phyloP scores from a whole-genome alignment of 2,888 invertebrate species.

The Nysson spinosus region DNA sequence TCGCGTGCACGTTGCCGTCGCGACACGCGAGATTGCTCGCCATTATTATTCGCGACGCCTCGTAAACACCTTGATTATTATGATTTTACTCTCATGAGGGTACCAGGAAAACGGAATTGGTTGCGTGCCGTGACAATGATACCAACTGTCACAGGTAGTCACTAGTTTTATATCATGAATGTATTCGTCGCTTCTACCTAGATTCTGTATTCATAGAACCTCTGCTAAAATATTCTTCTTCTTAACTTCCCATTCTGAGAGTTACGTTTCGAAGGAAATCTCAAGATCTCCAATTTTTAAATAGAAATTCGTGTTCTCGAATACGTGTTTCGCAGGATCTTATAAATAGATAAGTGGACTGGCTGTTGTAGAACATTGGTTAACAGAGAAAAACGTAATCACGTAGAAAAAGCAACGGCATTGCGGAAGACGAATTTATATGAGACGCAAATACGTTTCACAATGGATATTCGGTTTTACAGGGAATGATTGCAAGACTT shows the following conservation, averaged over 20 bases:
- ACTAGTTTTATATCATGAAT: too few species aligned
- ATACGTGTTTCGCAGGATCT: too few species aligned
- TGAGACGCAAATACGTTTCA: conserved; percentile 25
- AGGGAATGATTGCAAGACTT: conserved; percentile 25
- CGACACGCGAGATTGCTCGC: conserved; percentile 45
- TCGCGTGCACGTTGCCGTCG: conserved; percentile 42
- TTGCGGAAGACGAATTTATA: conserved; percentile 30
- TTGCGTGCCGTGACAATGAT: neutral
- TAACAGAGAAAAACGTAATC: conserved; percentile 25
- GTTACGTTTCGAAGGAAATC: too few species aligned
- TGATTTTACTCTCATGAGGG: conserved; percentile 17
- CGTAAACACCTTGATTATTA: conserved; percentile 52
- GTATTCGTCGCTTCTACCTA: neutral
- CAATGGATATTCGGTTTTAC: conserved; percentile 13
- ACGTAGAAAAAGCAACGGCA: neutral
- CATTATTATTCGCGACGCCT: conserved; percentile 50
- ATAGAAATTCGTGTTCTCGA: too few species aligned
- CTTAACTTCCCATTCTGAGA: too few species aligned
- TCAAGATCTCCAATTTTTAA: too few species aligned
- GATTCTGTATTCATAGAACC: too few species aligned
- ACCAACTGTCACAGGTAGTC: neutral
- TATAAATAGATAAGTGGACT: neutral
- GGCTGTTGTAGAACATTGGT: too few species aligned
- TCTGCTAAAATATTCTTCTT: too few species aligned
- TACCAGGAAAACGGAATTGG: conserved; percentile 35